Conservation (phyloP, 1,140 invertebrate genomes). For the Sycophila sp. region DNA sequence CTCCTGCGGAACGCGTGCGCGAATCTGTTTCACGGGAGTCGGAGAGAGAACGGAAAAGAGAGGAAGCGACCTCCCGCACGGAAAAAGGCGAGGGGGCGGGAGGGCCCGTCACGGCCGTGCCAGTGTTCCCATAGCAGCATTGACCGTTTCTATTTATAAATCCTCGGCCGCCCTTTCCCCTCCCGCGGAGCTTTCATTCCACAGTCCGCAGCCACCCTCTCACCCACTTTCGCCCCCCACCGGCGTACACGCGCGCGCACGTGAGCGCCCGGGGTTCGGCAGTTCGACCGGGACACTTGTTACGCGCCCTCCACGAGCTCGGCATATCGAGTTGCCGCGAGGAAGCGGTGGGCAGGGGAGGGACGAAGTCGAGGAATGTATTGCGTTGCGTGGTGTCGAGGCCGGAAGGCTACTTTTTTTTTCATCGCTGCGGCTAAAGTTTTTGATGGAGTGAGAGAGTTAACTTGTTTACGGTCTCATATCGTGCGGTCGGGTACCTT, state of each 20-base stretch:
- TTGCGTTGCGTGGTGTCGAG: not conserved
- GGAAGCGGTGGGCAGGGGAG: not conserved
- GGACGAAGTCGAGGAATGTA: not conserved
- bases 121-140: conserved; percentile 63
- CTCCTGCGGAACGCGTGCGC: no score
- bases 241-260: not conserved
- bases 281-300: not conserved
- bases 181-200: not conserved
- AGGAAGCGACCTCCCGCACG: not conserved
- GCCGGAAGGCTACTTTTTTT: not conserved
- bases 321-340: no score
- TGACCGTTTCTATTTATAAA: conserved; percentile 64
- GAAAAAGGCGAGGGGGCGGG: not conserved
- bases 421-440: no score
- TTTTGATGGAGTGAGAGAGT: no score
- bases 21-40: no score
- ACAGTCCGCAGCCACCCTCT: not conserved
- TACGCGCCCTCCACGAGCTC: no score
- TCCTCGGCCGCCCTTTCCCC: conserved; percentile 37
- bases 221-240: not conserved
- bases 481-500: no score
- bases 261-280: not conserved
- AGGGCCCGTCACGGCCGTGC: conserved; percentile 21
- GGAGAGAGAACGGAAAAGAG: not conserved
- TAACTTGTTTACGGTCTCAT: no score